phyloP scores from a whole-genome alignment of 2,797 vertebrate genomes.

The Novumbra hubbsi region DNA sequence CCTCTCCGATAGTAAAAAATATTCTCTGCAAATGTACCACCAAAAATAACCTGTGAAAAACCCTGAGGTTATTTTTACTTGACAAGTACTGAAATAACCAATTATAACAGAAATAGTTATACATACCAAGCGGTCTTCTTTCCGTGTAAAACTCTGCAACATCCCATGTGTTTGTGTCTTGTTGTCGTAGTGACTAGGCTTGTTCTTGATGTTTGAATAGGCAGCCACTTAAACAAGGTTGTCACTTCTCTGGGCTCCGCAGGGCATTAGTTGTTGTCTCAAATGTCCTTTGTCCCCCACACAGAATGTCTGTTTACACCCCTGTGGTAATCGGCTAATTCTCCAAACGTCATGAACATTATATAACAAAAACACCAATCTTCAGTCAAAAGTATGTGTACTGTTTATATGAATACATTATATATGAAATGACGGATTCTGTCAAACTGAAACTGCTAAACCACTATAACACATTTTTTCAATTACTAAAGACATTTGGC shows the following conservation, averaged over 20 bases:
- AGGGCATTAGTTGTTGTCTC: not conserved
- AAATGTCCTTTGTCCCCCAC: not conserved
- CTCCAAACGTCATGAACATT: not conserved
- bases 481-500: no score
- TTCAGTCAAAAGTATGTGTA: not conserved
- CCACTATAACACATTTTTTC: constrained; percentile 45
- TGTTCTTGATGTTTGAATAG: constrained; percentile 18
- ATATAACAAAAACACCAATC: not conserved
- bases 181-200: constrained; percentile 53
- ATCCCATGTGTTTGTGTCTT: constrained; percentile 52
- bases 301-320: not conserved
- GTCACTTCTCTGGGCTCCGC: not conserved
- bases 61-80: not conserved
- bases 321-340: not conserved
- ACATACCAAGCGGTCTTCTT: constrained; percentile 47
- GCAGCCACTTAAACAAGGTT: not conserved
- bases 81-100: not conserved
- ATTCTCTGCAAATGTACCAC: constrained; percentile 35
- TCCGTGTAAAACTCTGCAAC: constrained; percentile 38
- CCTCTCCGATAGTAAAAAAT: not conserved
- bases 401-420: not conserved
- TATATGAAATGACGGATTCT: not conserved
- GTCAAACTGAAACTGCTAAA: constrained; percentile 42
- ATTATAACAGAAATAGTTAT: not conserved
- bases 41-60: not conserved